Evolutionary conservation across 2,888 invertebrate genomes (phyloP).

Genomic region (Pristionchus arcanus): DNA sequence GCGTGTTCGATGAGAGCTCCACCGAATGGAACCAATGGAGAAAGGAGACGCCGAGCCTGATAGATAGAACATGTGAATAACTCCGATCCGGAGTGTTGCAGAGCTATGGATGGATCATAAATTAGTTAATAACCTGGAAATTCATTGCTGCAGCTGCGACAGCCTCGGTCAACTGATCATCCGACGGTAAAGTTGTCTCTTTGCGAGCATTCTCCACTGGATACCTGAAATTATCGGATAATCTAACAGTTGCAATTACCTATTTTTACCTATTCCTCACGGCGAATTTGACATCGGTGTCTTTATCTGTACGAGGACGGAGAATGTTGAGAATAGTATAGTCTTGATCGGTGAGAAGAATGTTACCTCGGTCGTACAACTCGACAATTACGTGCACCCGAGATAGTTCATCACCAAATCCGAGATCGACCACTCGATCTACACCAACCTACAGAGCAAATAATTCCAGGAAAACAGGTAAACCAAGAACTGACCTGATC

Average conservation of each 20-base stretch:
- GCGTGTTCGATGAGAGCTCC: constrained; percentile 93
- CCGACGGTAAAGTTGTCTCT: constrained; percentile 60
- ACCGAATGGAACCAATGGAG: constrained; percentile 85
- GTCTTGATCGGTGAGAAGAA: constrained; percentile 92
- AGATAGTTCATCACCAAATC: constrained; percentile 93
- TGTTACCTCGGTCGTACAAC: constrained; percentile 92
- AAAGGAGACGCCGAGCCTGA: constrained; percentile 60
- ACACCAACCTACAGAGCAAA: constrained; percentile 87
- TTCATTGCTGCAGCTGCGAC: constrained; percentile 61
- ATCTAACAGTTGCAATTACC: neutral
- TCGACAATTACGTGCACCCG: constrained; percentile 96
- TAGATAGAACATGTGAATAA: neutral
- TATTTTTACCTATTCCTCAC: constrained; percentile 90
- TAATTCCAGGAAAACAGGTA: neutral
- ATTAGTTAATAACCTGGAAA: constrained; percentile 30
- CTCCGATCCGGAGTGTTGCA: neutral
- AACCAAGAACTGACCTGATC: constrained; percentile 58
- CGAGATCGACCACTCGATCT: constrained; percentile 94
- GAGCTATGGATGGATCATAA: neutral
- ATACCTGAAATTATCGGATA: constrained; percentile 61
- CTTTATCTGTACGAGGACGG: constrained; percentile 83
- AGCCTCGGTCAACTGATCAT: constrained; percentile 61
- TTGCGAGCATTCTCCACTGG: constrained; percentile 88
- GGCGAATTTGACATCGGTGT: constrained; percentile 91
- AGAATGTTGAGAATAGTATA: constrained; percentile 87